A percentile compares a stretch with the other conserved stretches of the same genome.
These are phyloP conservation scores for Haliaeetus leucogaster DNA, from an alignment of 2,113 vertebrate genomes.

Conservation along the genomic window DNA sequence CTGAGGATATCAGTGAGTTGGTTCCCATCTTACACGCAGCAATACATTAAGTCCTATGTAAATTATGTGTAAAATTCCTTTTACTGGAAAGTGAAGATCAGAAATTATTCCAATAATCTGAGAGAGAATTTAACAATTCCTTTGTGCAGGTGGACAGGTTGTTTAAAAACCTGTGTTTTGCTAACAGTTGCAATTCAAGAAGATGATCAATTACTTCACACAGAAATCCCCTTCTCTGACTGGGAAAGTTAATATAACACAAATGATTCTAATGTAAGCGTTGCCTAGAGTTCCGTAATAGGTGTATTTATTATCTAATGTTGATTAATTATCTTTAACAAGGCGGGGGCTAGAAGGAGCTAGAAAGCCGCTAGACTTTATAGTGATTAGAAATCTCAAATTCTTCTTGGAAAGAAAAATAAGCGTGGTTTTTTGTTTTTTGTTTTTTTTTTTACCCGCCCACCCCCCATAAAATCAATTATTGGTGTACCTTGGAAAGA, in stretches of 20 bases:
- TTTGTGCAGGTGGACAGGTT: not conserved
- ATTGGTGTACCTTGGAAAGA: not conserved
- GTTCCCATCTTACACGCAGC: not conserved
- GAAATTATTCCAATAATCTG: not conserved
- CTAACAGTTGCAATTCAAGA: not conserved
- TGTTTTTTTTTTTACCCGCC: too few relatives aligned
- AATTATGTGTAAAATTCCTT: not conserved
- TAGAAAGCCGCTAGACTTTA: not conserved
- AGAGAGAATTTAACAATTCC: not conserved
- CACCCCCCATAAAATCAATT: not conserved
- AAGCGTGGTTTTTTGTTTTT: too few relatives aligned
- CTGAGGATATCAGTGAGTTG: not conserved
- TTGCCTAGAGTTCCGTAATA: not conserved
- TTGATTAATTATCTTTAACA: not conserved
- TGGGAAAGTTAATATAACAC: not conserved
- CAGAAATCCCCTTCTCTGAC: not conserved
- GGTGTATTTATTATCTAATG: not conserved
- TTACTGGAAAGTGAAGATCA: not conserved
- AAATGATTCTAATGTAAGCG: not conserved
- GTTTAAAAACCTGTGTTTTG: not conserved
- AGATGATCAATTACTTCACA: not conserved
- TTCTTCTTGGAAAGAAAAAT: not conserved
- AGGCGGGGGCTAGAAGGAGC: not conserved
- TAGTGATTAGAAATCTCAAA: not conserved
- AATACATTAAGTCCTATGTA: not conserved